A percentile compares a stretch with the other conserved stretches of the same genome.
Evolutionary conservation across 2,888 invertebrate species (phyloP).

Genomic region (Diogma glabrata): DNA sequence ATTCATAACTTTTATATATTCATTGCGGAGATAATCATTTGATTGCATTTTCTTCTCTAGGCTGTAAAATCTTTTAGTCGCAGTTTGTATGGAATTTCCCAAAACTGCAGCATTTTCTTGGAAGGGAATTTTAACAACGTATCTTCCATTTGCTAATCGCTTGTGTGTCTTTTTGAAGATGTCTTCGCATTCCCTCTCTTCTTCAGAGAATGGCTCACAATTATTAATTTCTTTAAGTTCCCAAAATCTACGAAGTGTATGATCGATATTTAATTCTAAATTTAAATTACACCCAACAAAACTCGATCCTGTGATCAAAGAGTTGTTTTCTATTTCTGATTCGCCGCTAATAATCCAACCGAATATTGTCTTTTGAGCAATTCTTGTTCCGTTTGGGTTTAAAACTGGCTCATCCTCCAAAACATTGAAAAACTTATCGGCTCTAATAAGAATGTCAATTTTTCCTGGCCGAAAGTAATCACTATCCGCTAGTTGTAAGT

Average conservation of each 20-base stretch:
- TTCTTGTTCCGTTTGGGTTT: too few relatives aligned
- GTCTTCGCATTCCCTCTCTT: too few relatives aligned
- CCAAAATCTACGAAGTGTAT: neutral
- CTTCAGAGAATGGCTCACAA: neutral
- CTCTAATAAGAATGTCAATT: neutral
- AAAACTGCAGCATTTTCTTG: neutral
- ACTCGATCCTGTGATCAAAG: neutral
- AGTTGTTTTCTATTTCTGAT: neutral
- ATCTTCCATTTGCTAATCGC: neutral
- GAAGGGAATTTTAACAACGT: neutral
- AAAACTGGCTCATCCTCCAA: too few relatives aligned
- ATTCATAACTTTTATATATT: too few relatives aligned
- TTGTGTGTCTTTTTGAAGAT: neutral
- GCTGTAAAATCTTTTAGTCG: too few relatives aligned
- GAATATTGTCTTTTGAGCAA: too few relatives aligned
- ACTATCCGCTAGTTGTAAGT: too few relatives aligned
- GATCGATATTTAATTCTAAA: neutral
- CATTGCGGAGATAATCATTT: too few relatives aligned
- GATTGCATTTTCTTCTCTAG: too few relatives aligned
- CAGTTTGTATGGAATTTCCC: too few relatives aligned
- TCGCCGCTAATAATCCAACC: neutral
- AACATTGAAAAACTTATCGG: too few relatives aligned
- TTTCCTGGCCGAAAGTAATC: neutral
- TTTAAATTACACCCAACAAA: neutral
- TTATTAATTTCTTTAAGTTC: neutral